A percentile compares a stretch with the other conserved stretches of the same genome.
phyloP scores from a whole-genome alignment of 2,888 invertebrate genomes.

The Atethmia centrago region DNA sequence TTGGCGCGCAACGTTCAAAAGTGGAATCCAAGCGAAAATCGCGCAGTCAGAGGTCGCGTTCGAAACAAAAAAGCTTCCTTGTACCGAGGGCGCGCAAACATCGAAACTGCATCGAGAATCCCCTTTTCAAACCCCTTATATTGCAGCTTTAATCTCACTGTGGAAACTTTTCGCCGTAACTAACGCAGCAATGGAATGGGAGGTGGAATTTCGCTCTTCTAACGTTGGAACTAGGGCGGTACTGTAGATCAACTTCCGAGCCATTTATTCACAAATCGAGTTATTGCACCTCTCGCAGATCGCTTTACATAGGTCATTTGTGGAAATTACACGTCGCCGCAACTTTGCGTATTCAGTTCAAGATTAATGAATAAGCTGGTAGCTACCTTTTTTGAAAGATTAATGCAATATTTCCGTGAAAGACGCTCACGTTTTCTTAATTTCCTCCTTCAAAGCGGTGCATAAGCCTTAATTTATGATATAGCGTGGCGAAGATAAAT shows the following conservation, averaged over 20 bases:
- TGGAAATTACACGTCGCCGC: conserved; percentile 81
- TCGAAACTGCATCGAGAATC: conserved; percentile 76
- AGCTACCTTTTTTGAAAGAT: conserved; percentile 66
- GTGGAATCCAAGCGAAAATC: conserved; percentile 80
- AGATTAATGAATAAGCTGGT: conserved; percentile 71
- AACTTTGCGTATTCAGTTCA: conserved; percentile 71
- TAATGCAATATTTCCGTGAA: conserved; percentile 75
- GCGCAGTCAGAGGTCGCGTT: conserved; percentile 80
- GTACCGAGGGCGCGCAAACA: conserved; percentile 77
- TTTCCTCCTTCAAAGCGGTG: conserved; percentile 78
- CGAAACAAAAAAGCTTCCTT: conserved; percentile 81
- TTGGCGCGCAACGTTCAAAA: conserved; percentile 78
- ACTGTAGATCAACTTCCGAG: conserved; percentile 88
- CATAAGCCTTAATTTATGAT: conserved; percentile 82
- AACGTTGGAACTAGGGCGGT: conserved; percentile 73
- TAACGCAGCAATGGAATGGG: conserved; percentile 82
- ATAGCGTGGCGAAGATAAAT: conserved; percentile 81
- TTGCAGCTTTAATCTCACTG: conserved; percentile 81
- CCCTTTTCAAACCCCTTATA: conserved; percentile 79
- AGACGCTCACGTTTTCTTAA: conserved; percentile 79
- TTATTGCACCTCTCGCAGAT: conserved; percentile 88
- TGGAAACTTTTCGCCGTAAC: conserved; percentile 75
- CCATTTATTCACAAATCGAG: conserved; percentile 89
- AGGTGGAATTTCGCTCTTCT: conserved; percentile 77
- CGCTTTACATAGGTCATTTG: conserved; percentile 87